These are phyloP conservation scores for Vespertilio murinus DNA, from an alignment of 2,797 vertebrate species.

Conservation along the genomic window DNA sequence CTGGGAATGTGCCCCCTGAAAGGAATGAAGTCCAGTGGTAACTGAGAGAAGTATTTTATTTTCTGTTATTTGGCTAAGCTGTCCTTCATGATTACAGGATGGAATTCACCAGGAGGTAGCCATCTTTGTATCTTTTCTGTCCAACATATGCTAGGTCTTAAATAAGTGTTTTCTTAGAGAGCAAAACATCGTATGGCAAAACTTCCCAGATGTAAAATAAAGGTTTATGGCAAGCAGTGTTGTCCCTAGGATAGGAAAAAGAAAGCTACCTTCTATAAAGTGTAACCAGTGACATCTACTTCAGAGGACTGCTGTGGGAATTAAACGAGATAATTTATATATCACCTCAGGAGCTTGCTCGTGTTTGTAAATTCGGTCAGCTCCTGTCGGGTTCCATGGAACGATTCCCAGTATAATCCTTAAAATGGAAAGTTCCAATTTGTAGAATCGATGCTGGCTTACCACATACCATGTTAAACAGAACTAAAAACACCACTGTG, in stretches of 20 bases:
- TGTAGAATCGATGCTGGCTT: neutral
- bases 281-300: neutral
- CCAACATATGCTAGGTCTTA: neutral
- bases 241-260: neutral
- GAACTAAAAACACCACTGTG: neutral
- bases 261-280: neutral
- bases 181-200: neutral
- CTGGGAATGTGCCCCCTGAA: neutral
- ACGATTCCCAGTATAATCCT: neutral
- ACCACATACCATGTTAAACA: neutral
- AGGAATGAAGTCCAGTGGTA: neutral
- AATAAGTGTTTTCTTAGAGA: slow-evolving; percentile 19
- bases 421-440: neutral
- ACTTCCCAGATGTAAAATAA: neutral
- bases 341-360: neutral
- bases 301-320: neutral
- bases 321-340: neutral
- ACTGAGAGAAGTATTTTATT: neutral
- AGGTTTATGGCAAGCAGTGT: neutral
- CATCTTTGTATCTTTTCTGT: neutral
- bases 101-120: neutral
- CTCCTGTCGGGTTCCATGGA: neutral
- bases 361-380: neutral
- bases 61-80: neutral
- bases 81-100: neutral